Percentiles rank a stretch among this genome's conserved stretches.
These are phyloP conservation scores for Hirtodrosophila histrioides DNA, from an alignment of 2,888 invertebrate genomes.

Conservation along the genomic window DNA sequence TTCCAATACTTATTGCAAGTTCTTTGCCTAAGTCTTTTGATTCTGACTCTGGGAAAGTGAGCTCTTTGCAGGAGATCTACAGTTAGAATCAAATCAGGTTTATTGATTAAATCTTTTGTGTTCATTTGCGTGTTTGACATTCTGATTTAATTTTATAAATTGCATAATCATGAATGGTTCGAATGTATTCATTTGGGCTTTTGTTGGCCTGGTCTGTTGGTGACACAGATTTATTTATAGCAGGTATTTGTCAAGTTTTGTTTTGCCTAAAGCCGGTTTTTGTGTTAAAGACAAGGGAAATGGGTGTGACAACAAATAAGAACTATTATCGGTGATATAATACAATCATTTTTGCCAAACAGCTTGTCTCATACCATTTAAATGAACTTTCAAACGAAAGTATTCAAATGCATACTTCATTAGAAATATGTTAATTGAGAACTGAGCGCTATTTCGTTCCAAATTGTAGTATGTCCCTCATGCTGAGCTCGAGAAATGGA, in stretches of 20 bases:
- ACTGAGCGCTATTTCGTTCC: conserved; percentile 12
- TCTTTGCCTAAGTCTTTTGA: conserved; percentile 50
- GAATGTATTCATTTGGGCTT: conserved; percentile 49
- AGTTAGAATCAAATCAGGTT: conserved; percentile 45
- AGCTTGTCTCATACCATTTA: neutral
- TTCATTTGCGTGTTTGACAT: conserved; percentile 69
- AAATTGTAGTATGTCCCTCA: conserved; percentile 19
- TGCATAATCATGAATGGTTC: conserved; percentile 68
- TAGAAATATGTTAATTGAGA: conserved; percentile 29
- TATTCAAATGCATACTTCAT: conserved; percentile 23
- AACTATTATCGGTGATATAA: conserved; percentile 29
- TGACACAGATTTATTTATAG: conserved; percentile 77
- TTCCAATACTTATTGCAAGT: conserved; percentile 47
- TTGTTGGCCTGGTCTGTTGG: conserved; percentile 33
- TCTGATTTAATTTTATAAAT: conserved; percentile 69
- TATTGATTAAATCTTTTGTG: conserved; percentile 34
- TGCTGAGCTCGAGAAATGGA: conserved; percentile 38
- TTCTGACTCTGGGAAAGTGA: conserved; percentile 53
- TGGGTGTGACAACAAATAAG: conserved; percentile 47
- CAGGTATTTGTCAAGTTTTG: conserved; percentile 46
- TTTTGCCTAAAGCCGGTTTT: conserved; percentile 51
- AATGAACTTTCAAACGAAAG: conserved; percentile 27
- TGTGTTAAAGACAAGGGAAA: conserved; percentile 39
- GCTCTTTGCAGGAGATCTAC: conserved; percentile 9
- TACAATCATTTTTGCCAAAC: conserved; percentile 3